Evolutionary conservation across 1,140 invertebrate species (phyloP), one percentile per base, ranked within the genome.

Genomic region (Odontomachus brunneus): DNA sequence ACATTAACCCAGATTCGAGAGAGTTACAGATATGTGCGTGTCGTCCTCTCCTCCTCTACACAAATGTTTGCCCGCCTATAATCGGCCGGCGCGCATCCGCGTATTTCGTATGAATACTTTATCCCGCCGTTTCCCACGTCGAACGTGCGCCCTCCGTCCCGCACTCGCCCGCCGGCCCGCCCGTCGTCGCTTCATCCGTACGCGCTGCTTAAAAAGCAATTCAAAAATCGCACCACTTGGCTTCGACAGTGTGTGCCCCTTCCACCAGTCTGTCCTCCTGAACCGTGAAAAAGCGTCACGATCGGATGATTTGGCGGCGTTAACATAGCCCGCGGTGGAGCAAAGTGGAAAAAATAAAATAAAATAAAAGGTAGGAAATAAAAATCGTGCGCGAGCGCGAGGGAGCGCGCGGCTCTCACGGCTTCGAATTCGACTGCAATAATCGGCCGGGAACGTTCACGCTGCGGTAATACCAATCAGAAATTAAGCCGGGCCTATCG

Each of bases 401-500:
- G n/a, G n/a, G n/a, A n/a, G n/a, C n/a, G n/a, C n/a, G n/a, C n/a
- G n/a, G n/a, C 63, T 91, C 90, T 89, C 90, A 88, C 90, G 89
- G 60, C 51, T 51, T 15, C 57, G 17, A 55, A 33, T 53, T 69
- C 55, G 9, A 15, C 26, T 22, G 60, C 44, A 73, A 84, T 74
- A 84, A 87, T 67, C 87, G 73, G 55, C 72, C 53, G 66, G 33
- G 29, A 33, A 82, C 82, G 84, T 84, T 89, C 88, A 83, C 87
- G 66, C 83, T 66, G 86, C 85, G 87, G 89, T 90, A 91, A 92
- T 92, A 90, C 89, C 91, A 91, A 92, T 91, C 90, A 90, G 90
- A 90, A 92, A 92, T 92, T 91, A 91, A 91, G 87, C 88, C 59
- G 73, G 87, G 78, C 90, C 91, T 91, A 91, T 92, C 89, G 85